Base-by-base conservation (phyloP, 2,888 invertebrate species). In the Perizoma flavofasciatum region DNA sequence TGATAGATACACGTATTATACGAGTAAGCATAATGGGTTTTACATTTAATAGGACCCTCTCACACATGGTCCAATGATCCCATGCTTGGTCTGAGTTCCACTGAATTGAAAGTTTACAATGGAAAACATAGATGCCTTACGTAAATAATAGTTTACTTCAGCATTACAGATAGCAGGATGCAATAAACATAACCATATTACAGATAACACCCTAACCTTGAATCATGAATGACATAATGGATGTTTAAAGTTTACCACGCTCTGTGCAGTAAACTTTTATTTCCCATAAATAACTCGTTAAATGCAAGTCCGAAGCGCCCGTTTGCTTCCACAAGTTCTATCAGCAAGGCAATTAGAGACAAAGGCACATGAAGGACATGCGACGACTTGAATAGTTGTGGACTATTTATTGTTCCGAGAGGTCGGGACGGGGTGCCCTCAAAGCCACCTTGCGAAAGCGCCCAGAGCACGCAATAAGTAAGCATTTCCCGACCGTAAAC, bases 201-300 rank as follows among this genome's bases (percentile, higher is more conserved):
- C 69, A 71, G 60, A 72, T 67, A 72, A 73, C 71, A 73, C 61
- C 60, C 67, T 73, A 75, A 77, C 81, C 80, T 83, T 82, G 77
- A 73, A 71, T 73, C 70, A 59, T 69, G 66, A 74, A 71, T 72
- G 67, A 72, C 69, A 70, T 73, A 77, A 72, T 70, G 61, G 67
- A 60, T 70, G 62, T 66, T 67, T 65, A 65, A 69, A 66, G 67
- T 69, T 66, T 67, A 69, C 61, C 67, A 61, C 63, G 67, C 62
- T 22, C 22, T 67, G 69, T 71, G 72, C 73, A 74, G 76, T 72
- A 73, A 75, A 75, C 64, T 75, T 79, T 82, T 81, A 81, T 84
- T 80, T 76, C 78, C 77, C 78, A 81, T 85, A 82, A 83, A 85
- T 81, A 77, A 77, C 74, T 77, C 77, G 78, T 85, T 76, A 81